Base-by-base conservation (phyloP, 2,888 invertebrate genomes). In the Acleris emargana region DNA sequence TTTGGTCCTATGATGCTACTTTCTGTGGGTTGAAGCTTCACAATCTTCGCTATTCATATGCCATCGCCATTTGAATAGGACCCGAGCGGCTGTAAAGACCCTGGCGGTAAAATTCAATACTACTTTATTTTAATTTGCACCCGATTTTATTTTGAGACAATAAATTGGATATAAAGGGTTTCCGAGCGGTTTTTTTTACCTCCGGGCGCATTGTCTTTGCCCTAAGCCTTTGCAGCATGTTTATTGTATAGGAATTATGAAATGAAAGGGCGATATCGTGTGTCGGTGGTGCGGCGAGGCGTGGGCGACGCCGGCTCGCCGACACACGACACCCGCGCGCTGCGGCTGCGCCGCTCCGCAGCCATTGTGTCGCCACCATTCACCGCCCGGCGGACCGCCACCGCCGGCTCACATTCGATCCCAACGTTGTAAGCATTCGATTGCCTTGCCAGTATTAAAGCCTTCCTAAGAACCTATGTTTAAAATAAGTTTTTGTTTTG, bases 161-260 rank as follows among this genome's bases (percentile, higher is more conserved):
- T 91, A 87, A 89, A 86, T 87, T 82, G 79, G 77, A 85, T 84
- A 88, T 89, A 92, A 91, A 91, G 89, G 90, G 89, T 89, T 91
- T 90, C 87, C 86, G 85, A 89, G 86, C 87, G 80, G 82, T 83
- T 84, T 75, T 80, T 80, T 76, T 80, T 86, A 90, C 91, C 92
- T 91, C 91, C 91, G 92, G 92, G 91, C 86, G 89, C 80, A 92
- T 92, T 92, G 91, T 92, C 88, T 91, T 89, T 89, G 81, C 91
- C 91, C 91, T 89, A 87, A 82, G 89, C 87, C 86, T 89, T 88
- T 85, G 82, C 85, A 81, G 84, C 76, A 82, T 80, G 82, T 83
- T 79, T 77, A 86, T 91, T 91, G 89, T 92, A 78, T 83, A 84
- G 87, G 78, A 89, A 91, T 92, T 92, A 91, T 88, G 81, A 88